Base-by-base conservation (phyloP, 2,888 invertebrate genomes). In the Archips xylosteana region DNA sequence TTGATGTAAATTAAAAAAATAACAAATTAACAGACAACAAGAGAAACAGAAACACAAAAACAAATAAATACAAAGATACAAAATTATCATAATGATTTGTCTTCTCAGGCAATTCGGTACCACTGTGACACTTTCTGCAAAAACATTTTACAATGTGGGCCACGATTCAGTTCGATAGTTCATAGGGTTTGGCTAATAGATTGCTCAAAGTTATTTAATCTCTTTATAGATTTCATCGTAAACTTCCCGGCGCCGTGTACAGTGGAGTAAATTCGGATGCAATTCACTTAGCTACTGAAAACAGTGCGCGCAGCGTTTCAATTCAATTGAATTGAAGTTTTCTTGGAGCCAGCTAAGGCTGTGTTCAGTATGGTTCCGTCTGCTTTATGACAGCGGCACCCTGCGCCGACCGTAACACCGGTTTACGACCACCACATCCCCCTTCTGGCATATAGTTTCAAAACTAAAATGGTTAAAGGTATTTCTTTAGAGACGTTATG, bases 391-490 rank as follows among this genome's bases (percentile, higher is more conserved):
- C 86, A 79, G 80, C 76, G 82, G 84, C 90, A 90, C 87, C 88
- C 89, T 84, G 89, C 80, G 86, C 85, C 76, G 75, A 71, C 75
- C 80, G 83, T 86, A 85, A 87, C 87, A 82, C 79, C 81, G 81
- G 81, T 93, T 94, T 93, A 92, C 89, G 92, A 92, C 76, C 84
- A 78, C 82, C 81, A 81, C 88, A 88, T 87, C 87, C 86, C 86
- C 83, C 85, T 84, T 82, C 83, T 79, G 80, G 83, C 84, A 84
- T 87, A 88, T 89, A 85, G 88, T 88, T 88, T 80, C 83, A 83
- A 87, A 64, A 89, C 84, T 87, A 86, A 88, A 87, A 81, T 81
- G 83, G 79, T 83, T 84, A 80, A 85, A 88, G 77, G 77, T 76
- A 74, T 77, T 76, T 72, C 71, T 70, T 74, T 69, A 70, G 60